Base-by-base conservation (phyloP, 2,888 invertebrate species). In the Dexiosoma caninum region DNA sequence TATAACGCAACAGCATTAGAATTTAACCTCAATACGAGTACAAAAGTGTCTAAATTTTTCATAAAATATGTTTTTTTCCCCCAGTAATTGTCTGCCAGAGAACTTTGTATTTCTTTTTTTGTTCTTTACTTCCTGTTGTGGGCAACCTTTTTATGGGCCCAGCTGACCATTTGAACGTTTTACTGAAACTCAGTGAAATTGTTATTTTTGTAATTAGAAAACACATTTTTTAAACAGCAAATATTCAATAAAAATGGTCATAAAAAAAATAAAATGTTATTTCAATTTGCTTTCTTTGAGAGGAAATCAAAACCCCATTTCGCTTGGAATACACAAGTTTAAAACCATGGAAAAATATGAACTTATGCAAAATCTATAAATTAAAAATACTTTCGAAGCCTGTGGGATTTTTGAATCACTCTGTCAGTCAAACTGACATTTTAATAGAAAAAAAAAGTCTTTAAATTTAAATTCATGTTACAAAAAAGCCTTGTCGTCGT, bases 61-160 rank as follows among this genome's bases (percentile, higher is more conserved):
- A 9, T 46, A 30, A n/a, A 74, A 37, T 27, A 19, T 0, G 14
- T 27, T 67, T 55, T 21, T 16, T 42, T 12, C 12, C 0, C 19
- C n/a, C n/a, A n/a, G n/a, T n/a, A n/a, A n/a, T n/a, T n/a, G n/a
- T n/a, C n/a, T n/a, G n/a, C n/a, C n/a, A n/a, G n/a, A n/a, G n/a
- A n/a, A n/a, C n/a, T n/a, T n/a, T 27, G 6, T 27, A 27, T 27
- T 44, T 32, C 32, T 12, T 62, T 27, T 23, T 9, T 67, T 1
- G 23, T 2, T 42, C 14, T 55, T n/a, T 69, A 72, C 80, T 80
- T 80, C 80, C 80, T 80, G 80, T 80, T 71, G 49, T 72, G 51
- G 60, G 37, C 27, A 53, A 67, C 9, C 40, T 71, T 71, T 71
- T 71, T 75, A 80, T 75, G 70, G 62, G 42, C 42, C 44, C 62